phyloP scores from a whole-genome alignment of 2,888 invertebrate species.

The Scaeva pyrastri region DNA sequence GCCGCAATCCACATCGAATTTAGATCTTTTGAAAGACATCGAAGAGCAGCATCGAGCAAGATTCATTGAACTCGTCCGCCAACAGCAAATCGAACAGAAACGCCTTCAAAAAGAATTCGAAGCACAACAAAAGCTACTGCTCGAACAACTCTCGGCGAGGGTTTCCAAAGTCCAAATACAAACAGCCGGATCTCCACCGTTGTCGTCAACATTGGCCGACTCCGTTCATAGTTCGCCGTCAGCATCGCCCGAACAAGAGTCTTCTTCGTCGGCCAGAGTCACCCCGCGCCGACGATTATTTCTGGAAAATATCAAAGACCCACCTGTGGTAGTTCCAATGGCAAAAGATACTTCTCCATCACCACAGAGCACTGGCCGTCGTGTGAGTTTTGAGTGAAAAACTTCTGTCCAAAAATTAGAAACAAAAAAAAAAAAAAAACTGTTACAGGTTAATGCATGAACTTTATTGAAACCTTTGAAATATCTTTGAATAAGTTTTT shows the following conservation, averaged over 20 bases:
- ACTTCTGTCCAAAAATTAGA: neutral
- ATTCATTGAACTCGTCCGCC: slow-evolving; percentile 86
- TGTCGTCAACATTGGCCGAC: slow-evolving; percentile 27
- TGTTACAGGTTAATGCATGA: neutral
- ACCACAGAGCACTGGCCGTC: slow-evolving; percentile 55
- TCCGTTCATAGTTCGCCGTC: slow-evolving; percentile 45
- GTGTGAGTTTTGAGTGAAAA: slow-evolving; percentile 72
- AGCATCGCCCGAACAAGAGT: slow-evolving; percentile 53
- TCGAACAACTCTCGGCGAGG: slow-evolving; percentile 81
- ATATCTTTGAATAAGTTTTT: neutral
- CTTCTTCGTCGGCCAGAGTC: slow-evolving; percentile 20
- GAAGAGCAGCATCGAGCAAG: slow-evolving; percentile 88
- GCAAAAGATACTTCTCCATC: slow-evolving; percentile 44
- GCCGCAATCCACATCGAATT: slow-evolving; percentile 39
- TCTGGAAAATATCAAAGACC: slow-evolving; percentile 37
- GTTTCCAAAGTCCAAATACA: slow-evolving; percentile 76
- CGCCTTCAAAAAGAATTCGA: slow-evolving; percentile 88
- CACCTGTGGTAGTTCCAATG: neutral
- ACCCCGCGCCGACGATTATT: slow-evolving; percentile 57
- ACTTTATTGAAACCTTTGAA: neutral
- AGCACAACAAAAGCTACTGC: slow-evolving; percentile 87
- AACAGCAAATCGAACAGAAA: slow-evolving; percentile 87
- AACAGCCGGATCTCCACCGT: slow-evolving; percentile 54
- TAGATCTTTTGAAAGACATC: slow-evolving; percentile 80
- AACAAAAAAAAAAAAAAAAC: neutral